Evolutionary conservation across 1,140 invertebrate genomes (phyloP).

Genomic region (Drosophila nasuta): DNA sequence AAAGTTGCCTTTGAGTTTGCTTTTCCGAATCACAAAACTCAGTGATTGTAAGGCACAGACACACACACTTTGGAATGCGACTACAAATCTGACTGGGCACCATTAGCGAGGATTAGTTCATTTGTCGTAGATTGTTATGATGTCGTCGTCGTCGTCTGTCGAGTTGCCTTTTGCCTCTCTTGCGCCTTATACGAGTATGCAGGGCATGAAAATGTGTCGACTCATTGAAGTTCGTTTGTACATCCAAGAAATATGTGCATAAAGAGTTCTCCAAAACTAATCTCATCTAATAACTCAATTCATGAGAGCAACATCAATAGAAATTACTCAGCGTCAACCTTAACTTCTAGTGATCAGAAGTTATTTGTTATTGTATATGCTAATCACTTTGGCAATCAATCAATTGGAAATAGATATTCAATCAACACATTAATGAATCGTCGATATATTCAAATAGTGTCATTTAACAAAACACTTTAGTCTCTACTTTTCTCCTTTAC

Average conservation of each 20-base stretch:
- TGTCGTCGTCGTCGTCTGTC: background rate
- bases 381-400: too few relatives aligned
- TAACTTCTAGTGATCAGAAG: background rate
- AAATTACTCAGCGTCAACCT: background rate
- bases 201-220: background rate
- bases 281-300: too few relatives aligned
- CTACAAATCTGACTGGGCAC: conserved; percentile 9
- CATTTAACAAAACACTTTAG: too few relatives aligned
- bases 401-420: too few relatives aligned
- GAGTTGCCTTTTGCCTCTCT: background rate
- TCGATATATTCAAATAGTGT: too few relatives aligned
- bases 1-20: conserved; percentile 36
- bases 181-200: background rate
- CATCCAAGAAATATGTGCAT: too few relatives aligned
- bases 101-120: conserved; percentile 50
- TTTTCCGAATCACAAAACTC: conserved; percentile 20
- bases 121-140: conserved; percentile 27
- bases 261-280: too few relatives aligned
- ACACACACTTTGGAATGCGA: conserved; percentile 3
- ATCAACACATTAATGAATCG: too few relatives aligned
- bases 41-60: conserved; percentile 15
- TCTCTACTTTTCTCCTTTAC: too few relatives aligned
- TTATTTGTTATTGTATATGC: too few relatives aligned
- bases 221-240: background rate
- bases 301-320: background rate